phyloP scores from a whole-genome alignment of 2,113 vertebrate genomes.

The Vombatus ursinus region DNA sequence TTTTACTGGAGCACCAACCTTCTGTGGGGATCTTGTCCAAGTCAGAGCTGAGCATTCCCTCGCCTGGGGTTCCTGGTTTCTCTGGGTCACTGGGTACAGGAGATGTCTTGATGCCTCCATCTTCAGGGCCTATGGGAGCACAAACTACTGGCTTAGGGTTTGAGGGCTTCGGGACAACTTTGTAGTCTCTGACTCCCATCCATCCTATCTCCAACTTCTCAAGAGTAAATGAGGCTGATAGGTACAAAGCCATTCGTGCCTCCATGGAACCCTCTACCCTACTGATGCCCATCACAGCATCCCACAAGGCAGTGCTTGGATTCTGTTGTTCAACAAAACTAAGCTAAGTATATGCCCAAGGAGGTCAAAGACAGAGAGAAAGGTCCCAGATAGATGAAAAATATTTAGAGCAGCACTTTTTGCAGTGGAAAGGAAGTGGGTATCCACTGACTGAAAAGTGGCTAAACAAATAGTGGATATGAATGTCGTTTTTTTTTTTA shows the following conservation, averaged over 20 bases:
- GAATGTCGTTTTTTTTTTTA: not conserved
- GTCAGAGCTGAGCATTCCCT: slow-evolving; percentile 88
- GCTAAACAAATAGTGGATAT: not conserved
- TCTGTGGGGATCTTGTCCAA: slow-evolving; percentile 92
- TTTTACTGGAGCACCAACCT: slow-evolving; percentile 79
- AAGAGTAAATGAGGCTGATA: not conserved
- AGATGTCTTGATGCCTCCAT: slow-evolving; percentile 83
- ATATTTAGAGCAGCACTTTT: not conserved
- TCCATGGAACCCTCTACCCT: not conserved
- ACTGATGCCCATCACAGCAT: not conserved
- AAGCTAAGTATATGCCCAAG: not conserved
- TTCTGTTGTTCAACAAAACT: not conserved
- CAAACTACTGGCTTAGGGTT: slow-evolving; percentile 23
- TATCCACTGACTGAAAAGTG: not conserved
- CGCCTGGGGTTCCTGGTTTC: slow-evolving; percentile 83
- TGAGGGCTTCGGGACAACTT: not conserved
- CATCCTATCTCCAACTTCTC: not conserved
- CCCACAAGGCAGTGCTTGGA: not conserved
- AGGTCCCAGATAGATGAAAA: not conserved
- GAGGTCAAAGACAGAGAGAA: not conserved
- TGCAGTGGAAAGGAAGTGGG: not conserved
- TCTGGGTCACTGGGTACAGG: slow-evolving; percentile 81
- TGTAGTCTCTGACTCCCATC: not conserved
- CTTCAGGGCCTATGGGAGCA: slow-evolving; percentile 78
- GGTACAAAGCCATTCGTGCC: not conserved